Percentiles rank a stretch among this genome's conserved stretches.
Evolutionary conservation across 1,140 invertebrate species (phyloP).

Genomic region (Bombyx mori): ASM3026992v2 NC_085112.1:13221501-13222000

Average conservation of each 20-base stretch:
- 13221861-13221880: neutral
- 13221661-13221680: conserved; percentile 4
- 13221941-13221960: neutral
- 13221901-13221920: conserved; percentile 3
- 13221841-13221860: no score
- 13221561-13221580: neutral
- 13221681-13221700: no score
- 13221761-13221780: no score
- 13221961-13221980: no score
- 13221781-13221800: no score
- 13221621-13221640: conserved; percentile 9
- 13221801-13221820: no score
- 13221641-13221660: conserved; percentile 15
- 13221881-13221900: conserved; percentile 4
- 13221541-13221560: neutral
- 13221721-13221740: no score
- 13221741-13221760: no score
- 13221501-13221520: no score
- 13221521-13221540: neutral
- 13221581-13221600: neutral
- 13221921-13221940: conserved; percentile 6
- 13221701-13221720: no score
- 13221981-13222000: no score
- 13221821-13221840: no score
- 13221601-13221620: conserved; percentile 2